Evolutionary conservation across 1,140 invertebrate genomes (phyloP), one percentile per base, ranked within the genome.

Genomic region (Linepithema humile): DNA sequence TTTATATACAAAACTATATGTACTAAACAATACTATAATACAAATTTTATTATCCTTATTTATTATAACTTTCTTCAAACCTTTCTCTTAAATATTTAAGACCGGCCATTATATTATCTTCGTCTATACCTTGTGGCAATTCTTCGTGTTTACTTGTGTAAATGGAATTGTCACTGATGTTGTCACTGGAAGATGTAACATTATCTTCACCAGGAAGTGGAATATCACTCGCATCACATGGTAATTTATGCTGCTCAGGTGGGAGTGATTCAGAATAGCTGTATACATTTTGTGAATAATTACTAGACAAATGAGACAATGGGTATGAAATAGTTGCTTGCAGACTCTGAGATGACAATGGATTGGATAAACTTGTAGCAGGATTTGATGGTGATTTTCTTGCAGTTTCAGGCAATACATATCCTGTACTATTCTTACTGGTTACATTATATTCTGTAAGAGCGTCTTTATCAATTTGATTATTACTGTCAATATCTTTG

Each of bases 91-190:
- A 94, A 90, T 95, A 97, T 88, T 95, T 96, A 4, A 97, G 92
- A 12, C 97, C 97, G 74, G 96, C 96, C 73, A 95, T 95, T 89
- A 97, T 97, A 2, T 96, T 96, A 57, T 96, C 95, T 86, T 95
- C 95, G 23, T 94, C 88, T 38, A 92, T 89, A 40, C n/a, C 74
- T 48, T 12, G 48, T 43, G 48, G 0, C 1, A 43, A 32, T 12
- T 23, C 7, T 43, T 55, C 48, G 55, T 69, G 35, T 2, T 43
- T 23, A 0, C 15, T 32, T 1, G 29, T 29, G 1, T 43, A n/a
- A 43, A 3, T 23, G 0, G 6, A 7, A 15, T 38, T 55, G 5
- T 69, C 23, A 48, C 3, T 69, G 23, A 35, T n/a, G 29, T 17
- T 60, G 53, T 7, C 45, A 73, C n/a, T 2, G 17, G 17, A 40